Evolutionary conservation across 2,797 vertebrate genomes (phyloP), one percentile per base, ranked within the genome.

Genomic region (Sebastolobus alascanus): DNA sequence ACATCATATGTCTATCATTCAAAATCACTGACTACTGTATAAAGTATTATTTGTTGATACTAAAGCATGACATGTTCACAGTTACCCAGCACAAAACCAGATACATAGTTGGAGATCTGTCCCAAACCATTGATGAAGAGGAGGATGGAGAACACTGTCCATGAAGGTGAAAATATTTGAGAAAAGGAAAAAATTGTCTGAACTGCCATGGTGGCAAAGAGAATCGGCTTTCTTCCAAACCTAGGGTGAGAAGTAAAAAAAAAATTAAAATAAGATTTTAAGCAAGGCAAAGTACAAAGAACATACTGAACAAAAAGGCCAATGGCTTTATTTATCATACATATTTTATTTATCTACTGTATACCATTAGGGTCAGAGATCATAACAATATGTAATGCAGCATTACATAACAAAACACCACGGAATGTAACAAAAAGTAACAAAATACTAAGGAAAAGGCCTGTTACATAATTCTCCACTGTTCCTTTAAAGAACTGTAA

Each of bases 81-180:
- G 29, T n/a, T 81, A 97, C 97, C 97, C 56, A 97, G 93, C 84
- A 98, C 96, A 91, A 97, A 97, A 1, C 96, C 97, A 77, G 97
- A 94, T 78, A 98, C 94, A 22, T 96, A 98, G 94, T 98, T 97
- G 38, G 97, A 97, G 46, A 97, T 96, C 88, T 97, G 96, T 27
- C 97, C 97, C 90, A 97, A 91, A 83, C 97, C 97, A 12, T 93
- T 95, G 65, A 97, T 79, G 85, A 97, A 76, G 88, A 96, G 95
- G 20, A 98, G 86, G 77, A 96, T 50, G 20, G 43, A 83, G 81
- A 96, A 97, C 91, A 97, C 94, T 60, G 94, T 93, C 92, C 96
- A 97, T 77, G 93, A 97, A 52, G 84, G 91, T 1, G 96, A 96
- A 90, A 97, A 97, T 75, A 96, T 50, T 88, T 96, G 96, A 6